Evolutionary conservation across 2,113 vertebrate genomes (phyloP).

Genomic region (Lethenteron camtschaticum): DNA sequence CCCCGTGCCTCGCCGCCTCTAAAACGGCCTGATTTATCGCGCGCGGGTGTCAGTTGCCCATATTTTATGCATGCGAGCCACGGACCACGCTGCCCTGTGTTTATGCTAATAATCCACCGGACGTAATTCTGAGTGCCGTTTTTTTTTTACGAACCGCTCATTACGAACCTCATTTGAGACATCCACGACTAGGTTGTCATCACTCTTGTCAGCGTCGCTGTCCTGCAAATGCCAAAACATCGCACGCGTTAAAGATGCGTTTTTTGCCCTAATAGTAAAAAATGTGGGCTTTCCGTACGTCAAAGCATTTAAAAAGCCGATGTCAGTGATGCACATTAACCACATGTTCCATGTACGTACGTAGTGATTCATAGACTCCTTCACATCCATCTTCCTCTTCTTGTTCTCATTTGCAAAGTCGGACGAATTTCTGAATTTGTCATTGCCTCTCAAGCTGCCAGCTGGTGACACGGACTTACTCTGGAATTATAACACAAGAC

Average conservation of each 20-base stretch:
- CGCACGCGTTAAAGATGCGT: background rate
- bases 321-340: too few species aligned
- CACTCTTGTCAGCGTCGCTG: constrained; percentile 48
- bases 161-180: constrained; percentile 50
- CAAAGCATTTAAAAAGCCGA: too few species aligned
- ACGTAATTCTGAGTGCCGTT: background rate
- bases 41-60: too few species aligned
- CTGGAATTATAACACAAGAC: constrained; percentile 19
- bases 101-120: too few species aligned
- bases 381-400: constrained; percentile 82
- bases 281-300: too few species aligned
- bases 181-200: constrained; percentile 52
- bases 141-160: background rate
- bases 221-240: constrained; percentile 22
- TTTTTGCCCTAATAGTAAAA: too few species aligned
- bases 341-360: constrained; percentile 26
- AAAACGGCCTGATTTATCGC: too few species aligned
- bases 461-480: constrained; percentile 82
- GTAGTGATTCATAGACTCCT: constrained; percentile 59
- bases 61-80: too few species aligned
- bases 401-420: constrained; percentile 84
- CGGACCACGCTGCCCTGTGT: too few species aligned
- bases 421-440: constrained; percentile 67
- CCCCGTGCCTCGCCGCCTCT: too few species aligned
- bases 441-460: constrained; percentile 61